Percentiles rank a stretch among this genome's conserved stretches.
phyloP scores from a whole-genome alignment of 2,797 vertebrate genomes.

The Ciconia nigra region DNA sequence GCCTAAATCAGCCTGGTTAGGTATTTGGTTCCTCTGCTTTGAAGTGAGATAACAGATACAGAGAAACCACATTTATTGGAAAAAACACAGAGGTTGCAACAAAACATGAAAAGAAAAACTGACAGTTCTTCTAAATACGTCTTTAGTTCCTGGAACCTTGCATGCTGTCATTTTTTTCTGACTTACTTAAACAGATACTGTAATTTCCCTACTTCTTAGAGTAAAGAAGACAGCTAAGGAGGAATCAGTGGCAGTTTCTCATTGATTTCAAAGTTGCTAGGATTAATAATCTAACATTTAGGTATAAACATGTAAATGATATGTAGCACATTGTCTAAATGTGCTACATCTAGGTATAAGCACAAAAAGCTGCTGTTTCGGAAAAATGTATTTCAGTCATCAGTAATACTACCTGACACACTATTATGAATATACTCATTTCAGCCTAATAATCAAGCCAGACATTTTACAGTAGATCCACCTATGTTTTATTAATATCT shows the following conservation, averaged over 20 bases:
- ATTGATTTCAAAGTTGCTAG: not conserved
- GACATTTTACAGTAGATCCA: not conserved
- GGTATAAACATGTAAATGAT: not conserved
- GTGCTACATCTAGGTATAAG: not conserved
- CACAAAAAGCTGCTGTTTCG: not conserved
- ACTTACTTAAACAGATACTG: not conserved
- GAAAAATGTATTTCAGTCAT: not conserved
- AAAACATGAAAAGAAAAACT: not conserved
- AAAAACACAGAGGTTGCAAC: not conserved
- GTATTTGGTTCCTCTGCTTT: not conserved
- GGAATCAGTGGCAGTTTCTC: not conserved
- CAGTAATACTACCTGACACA: not conserved
- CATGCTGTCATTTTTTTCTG: not conserved
- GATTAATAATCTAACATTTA: not conserved
- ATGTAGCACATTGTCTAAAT: not conserved
- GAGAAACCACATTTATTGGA: not conserved
- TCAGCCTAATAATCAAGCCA: not conserved
- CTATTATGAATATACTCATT: not conserved
- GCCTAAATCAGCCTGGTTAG: not conserved
- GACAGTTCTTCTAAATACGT: not conserved
- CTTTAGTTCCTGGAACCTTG: not conserved
- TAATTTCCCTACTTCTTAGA: not conserved
- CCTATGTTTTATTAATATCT: not conserved
- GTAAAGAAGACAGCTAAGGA: not conserved
- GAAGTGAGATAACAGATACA: not conserved